Percentiles rank a stretch among this genome's conserved stretches.
These are phyloP conservation scores for Pseudorhombus dupliciocellatus DNA, from an alignment of 2,113 vertebrate genomes.

Conservation along the genomic window DNA sequence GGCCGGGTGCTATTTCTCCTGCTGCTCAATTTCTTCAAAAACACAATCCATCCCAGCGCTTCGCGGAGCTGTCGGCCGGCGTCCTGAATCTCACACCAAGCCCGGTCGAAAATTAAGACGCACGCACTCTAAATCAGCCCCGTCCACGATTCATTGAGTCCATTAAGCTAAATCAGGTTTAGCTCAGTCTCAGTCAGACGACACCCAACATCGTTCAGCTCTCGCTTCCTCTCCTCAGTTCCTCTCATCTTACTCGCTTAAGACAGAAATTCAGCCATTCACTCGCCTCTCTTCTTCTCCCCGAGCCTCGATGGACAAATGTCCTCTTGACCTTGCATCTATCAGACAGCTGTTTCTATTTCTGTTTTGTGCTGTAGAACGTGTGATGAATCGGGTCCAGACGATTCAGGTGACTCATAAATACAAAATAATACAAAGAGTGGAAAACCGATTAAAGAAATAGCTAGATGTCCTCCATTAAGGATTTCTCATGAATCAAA, in stretches of 20 bases:
- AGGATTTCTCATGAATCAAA: neutral
- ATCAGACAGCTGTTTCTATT: neutral
- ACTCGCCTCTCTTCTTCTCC: conserved; percentile 1
- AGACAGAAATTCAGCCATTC: conserved; percentile 24
- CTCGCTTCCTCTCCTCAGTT: conserved; percentile 22
- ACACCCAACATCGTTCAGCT: conserved; percentile 32
- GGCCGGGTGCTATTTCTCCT: no score
- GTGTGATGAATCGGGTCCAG: neutral
- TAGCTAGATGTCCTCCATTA: neutral
- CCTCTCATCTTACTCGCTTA: conserved; percentile 47
- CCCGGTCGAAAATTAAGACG: conserved; percentile 15
- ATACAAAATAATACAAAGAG: neutral
- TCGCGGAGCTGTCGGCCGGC: neutral
- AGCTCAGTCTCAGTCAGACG: conserved; percentile 59
- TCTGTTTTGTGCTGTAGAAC: neutral
- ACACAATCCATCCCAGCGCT: no score
- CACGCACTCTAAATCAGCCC: conserved; percentile 23
- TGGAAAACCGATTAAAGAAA: neutral
- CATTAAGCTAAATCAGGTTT: conserved; percentile 58
- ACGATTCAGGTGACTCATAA: neutral
- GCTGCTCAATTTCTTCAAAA: no score
- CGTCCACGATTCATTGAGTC: conserved; percentile 33
- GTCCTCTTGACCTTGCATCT: conserved; percentile 26
- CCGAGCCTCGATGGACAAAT: neutral
- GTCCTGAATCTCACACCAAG: conserved; percentile 2